These are phyloP conservation scores for Crotalus tigris DNA, from an alignment of 2,113 vertebrate genomes.

Conservation along the genomic window DNA sequence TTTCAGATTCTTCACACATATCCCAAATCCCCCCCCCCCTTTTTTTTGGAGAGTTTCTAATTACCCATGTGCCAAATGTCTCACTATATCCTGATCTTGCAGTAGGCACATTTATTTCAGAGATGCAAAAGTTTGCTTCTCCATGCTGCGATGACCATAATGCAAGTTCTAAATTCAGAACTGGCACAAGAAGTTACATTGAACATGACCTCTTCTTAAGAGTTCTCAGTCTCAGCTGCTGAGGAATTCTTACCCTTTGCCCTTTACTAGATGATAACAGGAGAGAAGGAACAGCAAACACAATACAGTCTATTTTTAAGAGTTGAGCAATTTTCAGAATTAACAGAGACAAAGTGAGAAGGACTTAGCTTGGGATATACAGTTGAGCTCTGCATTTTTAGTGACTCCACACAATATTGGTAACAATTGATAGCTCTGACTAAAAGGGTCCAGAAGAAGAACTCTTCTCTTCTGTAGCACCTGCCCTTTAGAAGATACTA, in stretches of 20 bases:
- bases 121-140: slow-evolving; percentile 36
- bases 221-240: not conserved
- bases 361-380: not conserved
- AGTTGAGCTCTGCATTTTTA: not conserved
- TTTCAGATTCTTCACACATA: slow-evolving; percentile 43
- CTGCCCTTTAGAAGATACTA: no score
- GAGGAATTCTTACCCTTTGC: slow-evolving; percentile 54
- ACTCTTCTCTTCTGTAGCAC: no score
- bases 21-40: slow-evolving; percentile 22
- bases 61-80: slow-evolving; percentile 54
- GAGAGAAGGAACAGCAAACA: not conserved
- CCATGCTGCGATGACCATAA: slow-evolving; percentile 51
- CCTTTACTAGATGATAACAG: slow-evolving; percentile 43
- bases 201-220: slow-evolving; percentile 57
- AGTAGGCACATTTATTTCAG: slow-evolving; percentile 46
- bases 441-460: not conserved
- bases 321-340: slow-evolving; percentile 19
- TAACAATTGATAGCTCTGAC: not conserved
- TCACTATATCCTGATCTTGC: slow-evolving; percentile 53
- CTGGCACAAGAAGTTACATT: slow-evolving; percentile 47
- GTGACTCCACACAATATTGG: not conserved
- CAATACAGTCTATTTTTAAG: slow-evolving; percentile 38
- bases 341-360: slow-evolving; percentile 37
- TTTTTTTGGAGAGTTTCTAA: slow-evolving; percentile 41
- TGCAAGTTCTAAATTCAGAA: slow-evolving; percentile 48